Evolutionary conservation across 2,797 vertebrate species (phyloP), one percentile per base, ranked within the genome.

Genomic region (Ctenopoma multispine): DNA sequence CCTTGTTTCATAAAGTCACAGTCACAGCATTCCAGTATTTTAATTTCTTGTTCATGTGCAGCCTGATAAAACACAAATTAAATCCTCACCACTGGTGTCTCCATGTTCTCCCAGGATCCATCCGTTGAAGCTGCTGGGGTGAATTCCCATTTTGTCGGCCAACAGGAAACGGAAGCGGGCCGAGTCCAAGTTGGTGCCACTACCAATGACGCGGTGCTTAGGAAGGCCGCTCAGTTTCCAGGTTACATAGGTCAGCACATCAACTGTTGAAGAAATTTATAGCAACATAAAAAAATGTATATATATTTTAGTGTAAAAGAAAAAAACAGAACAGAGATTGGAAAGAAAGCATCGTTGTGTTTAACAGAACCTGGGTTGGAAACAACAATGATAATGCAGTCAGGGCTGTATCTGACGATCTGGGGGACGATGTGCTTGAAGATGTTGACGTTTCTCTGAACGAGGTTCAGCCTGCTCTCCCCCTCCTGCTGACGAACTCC

Each of bases 161-260:
- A 99, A 97, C 78, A 98, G 89, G 54, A 93, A 97, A 63, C 97
- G 97, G 80, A 99, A 99, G 44, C 98, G 95, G 18, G 98, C 98
- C 0, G 97, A 96, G 87, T 99, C 98, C 71, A 99, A 92, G 90
- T 99, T 99, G 85, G 97, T 98, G 44, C 98, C 98, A 0, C 98
- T 99, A 80, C 98, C 98, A n/a, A 99, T 97, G 83, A 99, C 94
- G 6, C 96, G 96, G 88, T 97, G 92, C 81, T 97, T 96, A 41
- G 98, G 98, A 69, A 99, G 89, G n/a, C 97, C 96, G n/a, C 98
- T 99, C 69, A 99, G 92, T 81, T 98, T 99, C 98, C 98, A 99
- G 40, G 98, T 98, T 40, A 99, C 96, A 0, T 99, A 99, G 0
- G 97, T 98, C 85, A 99, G 84, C 85, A 99, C 94, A 67, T 99